These are phyloP conservation scores for Barypeithes pellucidus DNA, from an alignment of 2,888 invertebrate genomes.

Conservation along the genomic window DNA sequence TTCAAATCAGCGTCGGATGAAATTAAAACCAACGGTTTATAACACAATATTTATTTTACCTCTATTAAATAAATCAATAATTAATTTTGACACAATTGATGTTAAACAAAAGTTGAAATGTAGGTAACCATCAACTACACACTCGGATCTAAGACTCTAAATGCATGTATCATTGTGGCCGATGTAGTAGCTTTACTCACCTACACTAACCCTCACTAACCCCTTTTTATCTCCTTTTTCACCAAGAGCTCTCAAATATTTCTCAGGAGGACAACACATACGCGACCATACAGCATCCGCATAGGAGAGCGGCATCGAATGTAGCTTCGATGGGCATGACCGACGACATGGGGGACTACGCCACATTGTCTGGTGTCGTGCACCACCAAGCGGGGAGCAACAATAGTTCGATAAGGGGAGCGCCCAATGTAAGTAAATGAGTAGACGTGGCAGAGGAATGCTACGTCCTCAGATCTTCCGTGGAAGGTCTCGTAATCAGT, in stretches of 20 bases:
- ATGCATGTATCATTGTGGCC: not conserved
- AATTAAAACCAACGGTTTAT: no score
- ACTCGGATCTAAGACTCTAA: no score
- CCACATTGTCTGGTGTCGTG: slow-evolving; percentile 72
- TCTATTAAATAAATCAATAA: no score
- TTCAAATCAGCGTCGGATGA: no score
- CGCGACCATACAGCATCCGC: slow-evolving; percentile 84
- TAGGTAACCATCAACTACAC: no score
- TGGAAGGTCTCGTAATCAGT: no score
- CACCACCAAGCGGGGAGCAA: slow-evolving; percentile 69
- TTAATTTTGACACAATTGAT: no score
- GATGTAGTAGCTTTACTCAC: slow-evolving; percentile 18
- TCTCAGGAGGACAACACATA: slow-evolving; percentile 83
- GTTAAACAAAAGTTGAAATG: no score
- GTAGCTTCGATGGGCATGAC: slow-evolving; percentile 70
- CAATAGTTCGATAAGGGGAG: slow-evolving; percentile 73
- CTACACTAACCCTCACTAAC: slow-evolving; percentile 34
- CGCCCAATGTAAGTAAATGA: slow-evolving; percentile 71
- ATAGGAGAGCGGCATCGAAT: slow-evolving; percentile 67
- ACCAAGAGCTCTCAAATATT: slow-evolving; percentile 54
- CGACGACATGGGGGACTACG: slow-evolving; percentile 77
- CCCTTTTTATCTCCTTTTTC: slow-evolving; percentile 44
- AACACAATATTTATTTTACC: no score
- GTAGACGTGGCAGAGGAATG: no score
- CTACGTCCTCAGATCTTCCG: no score